phyloP scores from a whole-genome alignment of 2,797 vertebrate genomes.

The Chelidonichthys spinosus region DNA sequence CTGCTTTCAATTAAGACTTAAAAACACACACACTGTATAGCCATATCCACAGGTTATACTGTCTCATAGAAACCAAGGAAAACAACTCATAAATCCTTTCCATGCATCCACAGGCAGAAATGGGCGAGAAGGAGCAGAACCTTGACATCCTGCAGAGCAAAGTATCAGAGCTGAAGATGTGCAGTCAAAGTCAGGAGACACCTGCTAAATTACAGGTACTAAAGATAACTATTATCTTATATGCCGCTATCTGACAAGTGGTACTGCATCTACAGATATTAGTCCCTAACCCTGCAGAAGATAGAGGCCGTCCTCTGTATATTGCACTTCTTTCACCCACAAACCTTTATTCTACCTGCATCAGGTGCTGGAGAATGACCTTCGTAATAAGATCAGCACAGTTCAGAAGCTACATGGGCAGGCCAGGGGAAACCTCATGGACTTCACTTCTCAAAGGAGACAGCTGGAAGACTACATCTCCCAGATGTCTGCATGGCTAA shows the following conservation, averaged over 20 bases:
- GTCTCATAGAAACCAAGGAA: not conserved
- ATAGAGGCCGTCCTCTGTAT: not conserved
- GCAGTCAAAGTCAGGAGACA: slow-evolving; percentile 86
- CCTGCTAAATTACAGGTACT: slow-evolving; percentile 93
- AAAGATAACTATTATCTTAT: not conserved
- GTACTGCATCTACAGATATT: not conserved
- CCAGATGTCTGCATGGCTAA: slow-evolving; percentile 89
- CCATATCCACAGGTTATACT: not conserved
- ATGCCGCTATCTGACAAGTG: not conserved
- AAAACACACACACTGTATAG: not conserved
- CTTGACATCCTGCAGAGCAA: slow-evolving; percentile 88
- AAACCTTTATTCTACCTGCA: slow-evolving; percentile 6
- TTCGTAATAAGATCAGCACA: slow-evolving; percentile 89
- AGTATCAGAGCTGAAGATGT: slow-evolving; percentile 89
- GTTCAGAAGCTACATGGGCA: slow-evolving; percentile 89
- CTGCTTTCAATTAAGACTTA: not conserved
- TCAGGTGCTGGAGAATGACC: slow-evolving; percentile 92
- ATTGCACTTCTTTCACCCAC: not conserved
- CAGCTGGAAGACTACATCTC: slow-evolving; percentile 90
- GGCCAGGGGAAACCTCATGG: slow-evolving; percentile 87
- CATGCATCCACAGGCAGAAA: slow-evolving; percentile 84
- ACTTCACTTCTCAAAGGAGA: slow-evolving; percentile 89
- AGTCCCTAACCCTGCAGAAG: not conserved
- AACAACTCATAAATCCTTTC: not conserved
- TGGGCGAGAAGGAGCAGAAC: slow-evolving; percentile 86